phyloP scores from a whole-genome alignment of 2,113 vertebrate species.

The Brachyistius frenatus region DNA sequence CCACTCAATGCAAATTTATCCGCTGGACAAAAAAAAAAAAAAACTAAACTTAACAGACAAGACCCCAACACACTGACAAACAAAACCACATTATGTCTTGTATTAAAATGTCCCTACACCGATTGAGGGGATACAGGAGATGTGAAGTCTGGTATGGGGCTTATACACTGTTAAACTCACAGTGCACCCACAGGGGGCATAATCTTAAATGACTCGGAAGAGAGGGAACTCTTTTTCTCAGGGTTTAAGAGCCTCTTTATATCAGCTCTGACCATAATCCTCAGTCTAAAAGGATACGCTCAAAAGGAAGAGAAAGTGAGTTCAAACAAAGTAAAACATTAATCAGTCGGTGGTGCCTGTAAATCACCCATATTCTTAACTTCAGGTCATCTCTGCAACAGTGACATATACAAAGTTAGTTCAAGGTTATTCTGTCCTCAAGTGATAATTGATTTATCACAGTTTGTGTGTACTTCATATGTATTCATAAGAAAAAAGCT shows the following conservation, averaged over 20 bases:
- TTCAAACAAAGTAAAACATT: slow-evolving; percentile 38
- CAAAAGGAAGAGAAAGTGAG: slow-evolving; percentile 28
- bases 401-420: neutral
- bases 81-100: neutral
- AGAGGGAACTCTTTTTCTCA: slow-evolving; percentile 40
- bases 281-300: slow-evolving; percentile 37
- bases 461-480: slow-evolving; percentile 8
- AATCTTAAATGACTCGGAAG: slow-evolving; percentile 59
- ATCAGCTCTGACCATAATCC: slow-evolving; percentile 51
- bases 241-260: slow-evolving; percentile 56
- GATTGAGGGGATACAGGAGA: slow-evolving; percentile 20
- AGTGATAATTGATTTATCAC: slow-evolving; percentile 5
- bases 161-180: slow-evolving; percentile 52
- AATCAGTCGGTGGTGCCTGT: slow-evolving; percentile 17
- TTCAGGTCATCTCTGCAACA: slow-evolving; percentile 1
- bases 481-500: slow-evolving; percentile 26
- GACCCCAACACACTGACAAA: neutral
- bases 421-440: slow-evolving; percentile 28
- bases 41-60: neutral
- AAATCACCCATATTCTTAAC: slow-evolving; percentile 29
- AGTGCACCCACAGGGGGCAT: slow-evolving; percentile 65
- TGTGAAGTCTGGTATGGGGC: slow-evolving; percentile 37
- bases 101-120: slow-evolving; percentile 7
- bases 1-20: no score
- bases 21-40: no score